phyloP scores from a whole-genome alignment of 2,888 invertebrate genomes.

The Drosophila mulleri region DNA sequence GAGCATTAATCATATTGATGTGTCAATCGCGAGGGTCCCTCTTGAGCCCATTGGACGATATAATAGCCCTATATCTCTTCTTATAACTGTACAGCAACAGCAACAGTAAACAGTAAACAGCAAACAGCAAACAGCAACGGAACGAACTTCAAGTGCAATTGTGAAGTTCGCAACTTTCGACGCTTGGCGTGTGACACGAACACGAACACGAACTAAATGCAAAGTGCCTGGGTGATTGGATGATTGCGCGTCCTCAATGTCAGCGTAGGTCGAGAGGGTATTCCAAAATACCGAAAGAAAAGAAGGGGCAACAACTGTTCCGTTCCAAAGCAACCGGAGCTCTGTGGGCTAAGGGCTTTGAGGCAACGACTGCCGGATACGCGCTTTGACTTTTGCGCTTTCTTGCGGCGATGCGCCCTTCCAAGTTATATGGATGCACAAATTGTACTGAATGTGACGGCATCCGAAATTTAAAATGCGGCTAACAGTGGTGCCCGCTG shows the following conservation, averaged over 20 bases:
- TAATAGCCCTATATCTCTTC: conserved; percentile 6
- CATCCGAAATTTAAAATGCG: conserved; percentile 49
- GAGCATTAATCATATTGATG: conserved; percentile 40
- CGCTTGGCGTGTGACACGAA: conserved; percentile 73
- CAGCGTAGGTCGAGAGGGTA: conserved; percentile 63
- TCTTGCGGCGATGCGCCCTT: conserved; percentile 32
- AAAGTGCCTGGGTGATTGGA: conserved; percentile 13
- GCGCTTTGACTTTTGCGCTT: conserved; percentile 29
- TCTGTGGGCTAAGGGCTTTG: conserved; percentile 1
- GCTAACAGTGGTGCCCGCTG: conserved; percentile 3
- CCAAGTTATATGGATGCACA: conserved; percentile 76
- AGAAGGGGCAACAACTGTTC: not conserved
- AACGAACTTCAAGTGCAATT: conserved; percentile 56
- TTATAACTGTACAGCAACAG: conserved; percentile 11
- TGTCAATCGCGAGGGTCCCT: not conserved
- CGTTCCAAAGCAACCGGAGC: conserved; percentile 2
- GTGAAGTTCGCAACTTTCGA: conserved; percentile 50
- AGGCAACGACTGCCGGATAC: conserved; percentile 24
- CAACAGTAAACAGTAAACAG: not conserved
- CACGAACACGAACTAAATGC: conserved; percentile 17
- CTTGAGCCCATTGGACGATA: not conserved
- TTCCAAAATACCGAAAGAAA: not conserved
- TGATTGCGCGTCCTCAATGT: conserved; percentile 59
- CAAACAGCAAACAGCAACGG: conserved; percentile 9
- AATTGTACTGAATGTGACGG: conserved; percentile 74